phyloP scores from a whole-genome alignment of 2,797 vertebrate genomes.

The Pangasius djambal region DNA sequence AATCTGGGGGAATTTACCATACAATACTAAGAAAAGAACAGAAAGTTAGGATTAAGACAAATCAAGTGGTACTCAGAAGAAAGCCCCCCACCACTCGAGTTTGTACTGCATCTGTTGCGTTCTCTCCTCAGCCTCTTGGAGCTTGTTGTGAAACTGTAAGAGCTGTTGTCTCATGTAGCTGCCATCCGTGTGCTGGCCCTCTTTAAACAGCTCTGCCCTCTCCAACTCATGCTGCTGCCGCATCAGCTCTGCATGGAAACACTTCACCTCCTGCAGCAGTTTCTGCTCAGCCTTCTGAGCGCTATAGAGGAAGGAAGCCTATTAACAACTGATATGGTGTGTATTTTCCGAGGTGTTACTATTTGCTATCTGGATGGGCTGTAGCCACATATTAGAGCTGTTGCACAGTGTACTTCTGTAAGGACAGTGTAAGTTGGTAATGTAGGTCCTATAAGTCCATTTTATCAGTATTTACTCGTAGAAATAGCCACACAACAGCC shows the following conservation, averaged over 20 bases:
- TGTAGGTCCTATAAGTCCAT: background rate
- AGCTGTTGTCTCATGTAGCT: slow-evolving; percentile 83
- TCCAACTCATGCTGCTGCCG: slow-evolving; percentile 75
- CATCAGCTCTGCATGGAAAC: slow-evolving; percentile 73
- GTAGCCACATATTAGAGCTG: background rate
- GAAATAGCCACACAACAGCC: background rate
- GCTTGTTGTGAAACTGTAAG: slow-evolving; percentile 82
- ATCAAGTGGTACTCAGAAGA: background rate
- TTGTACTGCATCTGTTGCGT: slow-evolving; percentile 77
- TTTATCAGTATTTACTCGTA: background rate
- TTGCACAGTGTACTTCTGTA: background rate
- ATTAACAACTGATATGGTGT: background rate
- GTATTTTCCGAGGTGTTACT: background rate
- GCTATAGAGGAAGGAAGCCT: slow-evolving; percentile 64
- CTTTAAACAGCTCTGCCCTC: slow-evolving; percentile 77
- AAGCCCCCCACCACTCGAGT: slow-evolving; percentile 81
- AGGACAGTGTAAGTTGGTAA: background rate
- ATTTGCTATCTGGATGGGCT: background rate
- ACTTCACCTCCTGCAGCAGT: slow-evolving; percentile 81
- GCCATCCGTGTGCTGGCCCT: slow-evolving; percentile 79
- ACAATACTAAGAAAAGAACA: background rate
- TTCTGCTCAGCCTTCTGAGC: slow-evolving; percentile 83
- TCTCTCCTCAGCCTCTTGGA: slow-evolving; percentile 78
- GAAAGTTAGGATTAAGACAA: background rate
- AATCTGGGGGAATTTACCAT: background rate